A percentile compares a stretch with the other conserved stretches of the same genome.
These are phyloP conservation scores for Xiphophorus maculatus DNA, from an alignment of 2,113 vertebrate species.

Conservation along the genomic window DNA sequence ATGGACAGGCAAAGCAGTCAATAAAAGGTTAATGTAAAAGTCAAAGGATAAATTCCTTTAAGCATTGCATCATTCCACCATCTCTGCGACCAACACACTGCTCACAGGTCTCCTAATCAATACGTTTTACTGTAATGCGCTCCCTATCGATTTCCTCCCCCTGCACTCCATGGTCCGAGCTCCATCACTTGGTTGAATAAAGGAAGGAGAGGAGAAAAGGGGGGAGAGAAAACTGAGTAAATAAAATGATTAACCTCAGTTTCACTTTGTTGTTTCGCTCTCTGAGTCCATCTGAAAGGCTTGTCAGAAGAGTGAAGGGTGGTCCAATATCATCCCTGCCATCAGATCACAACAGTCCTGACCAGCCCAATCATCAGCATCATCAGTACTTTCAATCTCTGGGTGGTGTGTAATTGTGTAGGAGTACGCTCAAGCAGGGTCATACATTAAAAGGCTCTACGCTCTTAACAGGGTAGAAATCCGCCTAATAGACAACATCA, in stretches of 20 bases:
- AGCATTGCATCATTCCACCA: conserved; percentile 95
- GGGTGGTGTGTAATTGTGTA: conserved; percentile 65
- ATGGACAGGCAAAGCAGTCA: conserved; percentile 98
- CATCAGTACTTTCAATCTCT: conserved; percentile 67
- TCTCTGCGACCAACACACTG: conserved; percentile 90
- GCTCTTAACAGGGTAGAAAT: conserved; percentile 81
- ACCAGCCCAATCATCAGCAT: conserved; percentile 49
- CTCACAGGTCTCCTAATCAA: conserved; percentile 90
- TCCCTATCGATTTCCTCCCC: conserved; percentile 86
- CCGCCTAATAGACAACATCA: conserved; percentile 83
- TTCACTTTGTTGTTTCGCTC: conserved; percentile 70
- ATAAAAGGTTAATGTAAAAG: conserved; percentile 99
- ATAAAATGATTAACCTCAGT: conserved; percentile 81
- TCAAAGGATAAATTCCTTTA: conserved; percentile 98
- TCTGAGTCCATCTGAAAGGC: conserved; percentile 56
- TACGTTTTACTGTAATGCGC: conserved; percentile 98
- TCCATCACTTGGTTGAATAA: conserved; percentile 71
- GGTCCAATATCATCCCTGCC: conserved; percentile 62
- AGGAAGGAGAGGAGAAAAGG: conserved; percentile 29
- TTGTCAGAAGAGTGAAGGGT: conserved; percentile 59
- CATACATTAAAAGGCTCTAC: conserved; percentile 79
- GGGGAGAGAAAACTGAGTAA: conserved; percentile 61
- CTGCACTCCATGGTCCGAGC: conserved; percentile 38
- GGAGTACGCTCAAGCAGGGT: conserved; percentile 67
- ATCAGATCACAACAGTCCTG: conserved; percentile 53